Percentiles rank a stretch among this genome's conserved stretches.
Conservation (phyloP, 2,113 vertebrate species). For the Hyla sarda region DNA sequence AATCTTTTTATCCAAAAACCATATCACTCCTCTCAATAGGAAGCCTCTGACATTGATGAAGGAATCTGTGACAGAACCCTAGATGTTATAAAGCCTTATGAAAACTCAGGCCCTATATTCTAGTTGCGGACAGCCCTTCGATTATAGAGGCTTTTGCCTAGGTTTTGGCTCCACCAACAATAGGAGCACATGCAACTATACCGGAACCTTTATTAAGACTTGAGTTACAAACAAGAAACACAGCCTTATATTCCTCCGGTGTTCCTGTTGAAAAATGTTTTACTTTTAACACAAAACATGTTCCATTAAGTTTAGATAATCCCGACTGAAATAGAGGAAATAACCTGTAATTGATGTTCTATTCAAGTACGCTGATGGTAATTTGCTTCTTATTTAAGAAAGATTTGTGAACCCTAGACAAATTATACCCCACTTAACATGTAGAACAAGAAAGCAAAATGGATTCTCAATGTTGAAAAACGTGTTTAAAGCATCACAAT, state of each 20-base stretch:
- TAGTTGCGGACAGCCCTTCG: no score
- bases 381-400: constrained; percentile 23
- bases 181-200: not conserved
- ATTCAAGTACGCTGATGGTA: not conserved
- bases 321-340: not conserved
- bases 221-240: not conserved
- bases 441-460: constrained; percentile 12
- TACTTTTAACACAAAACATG: not conserved
- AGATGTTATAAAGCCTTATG: no score
- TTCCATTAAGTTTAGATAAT: not conserved
- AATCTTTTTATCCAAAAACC: no score
- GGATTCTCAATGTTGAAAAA: not conserved
- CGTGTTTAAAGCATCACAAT: constrained; percentile 25
- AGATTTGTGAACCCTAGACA: constrained; percentile 17
- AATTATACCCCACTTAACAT: constrained; percentile 4
- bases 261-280: not conserved
- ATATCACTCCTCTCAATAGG: no score
- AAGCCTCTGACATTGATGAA: no score
- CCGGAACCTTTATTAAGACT: not conserved
- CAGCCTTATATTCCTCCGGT: not conserved
- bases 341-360: not conserved
- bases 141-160: no score
- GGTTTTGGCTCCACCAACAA: not conserved
- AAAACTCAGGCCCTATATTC: no score
- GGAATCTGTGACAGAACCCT: no score